phyloP scores from a whole-genome alignment of 2,888 invertebrate genomes.

The Coelopa pilipes region DNA sequence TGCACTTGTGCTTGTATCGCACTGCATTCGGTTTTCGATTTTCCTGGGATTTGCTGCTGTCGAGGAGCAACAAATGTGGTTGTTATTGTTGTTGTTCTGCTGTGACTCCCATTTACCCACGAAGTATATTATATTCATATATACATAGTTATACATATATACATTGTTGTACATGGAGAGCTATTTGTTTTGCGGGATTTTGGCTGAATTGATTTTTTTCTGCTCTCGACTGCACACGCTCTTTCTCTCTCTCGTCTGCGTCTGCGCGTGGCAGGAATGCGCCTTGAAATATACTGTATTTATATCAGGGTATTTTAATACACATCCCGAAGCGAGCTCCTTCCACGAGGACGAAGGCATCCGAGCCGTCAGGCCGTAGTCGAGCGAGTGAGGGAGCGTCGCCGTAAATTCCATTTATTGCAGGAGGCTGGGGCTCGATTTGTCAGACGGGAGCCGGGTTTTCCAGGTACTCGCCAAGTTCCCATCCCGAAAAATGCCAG shows the following conservation, averaged over 20 bases:
- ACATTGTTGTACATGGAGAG: slow-evolving; percentile 20
- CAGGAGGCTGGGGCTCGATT: no score
- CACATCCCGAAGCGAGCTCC: slow-evolving; percentile 5
- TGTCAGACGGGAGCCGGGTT: no score
- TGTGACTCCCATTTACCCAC: slow-evolving; percentile 11
- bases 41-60: slow-evolving; percentile 15
- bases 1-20: no score
- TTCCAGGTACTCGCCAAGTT: no score
- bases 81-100: not conserved
- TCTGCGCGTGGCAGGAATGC: slow-evolving; percentile 32
- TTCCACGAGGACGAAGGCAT: no score
- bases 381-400: no score
- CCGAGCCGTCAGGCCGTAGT: no score
- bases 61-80: slow-evolving; percentile 31
- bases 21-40: not conserved
- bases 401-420: no score
- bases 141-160: slow-evolving; percentile 20
- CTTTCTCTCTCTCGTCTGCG: slow-evolving; percentile 15
- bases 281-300: slow-evolving; percentile 28
- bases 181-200: slow-evolving; percentile 42
- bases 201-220: slow-evolving; percentile 63
- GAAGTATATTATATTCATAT: slow-evolving; percentile 18
- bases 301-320: slow-evolving; percentile 24
- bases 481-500: no score
- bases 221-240: slow-evolving; percentile 17